These are phyloP conservation scores for Fregetta grallaria DNA, from an alignment of 2,113 vertebrate genomes.

Conservation along the genomic window DNA sequence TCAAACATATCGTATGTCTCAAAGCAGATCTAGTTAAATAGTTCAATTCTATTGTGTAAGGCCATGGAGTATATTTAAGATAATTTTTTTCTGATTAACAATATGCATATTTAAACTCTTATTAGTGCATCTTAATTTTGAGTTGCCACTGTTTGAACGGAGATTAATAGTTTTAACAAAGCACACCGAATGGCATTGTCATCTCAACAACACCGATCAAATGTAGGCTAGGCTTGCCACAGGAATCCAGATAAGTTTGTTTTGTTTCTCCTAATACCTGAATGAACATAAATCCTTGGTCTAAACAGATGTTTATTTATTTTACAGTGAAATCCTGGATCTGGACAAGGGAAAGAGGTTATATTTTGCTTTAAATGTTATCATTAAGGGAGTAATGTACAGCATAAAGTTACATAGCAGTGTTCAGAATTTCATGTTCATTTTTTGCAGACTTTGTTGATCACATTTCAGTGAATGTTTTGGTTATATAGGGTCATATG, in stretches of 20 bases:
- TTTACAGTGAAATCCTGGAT: neutral
- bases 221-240: neutral
- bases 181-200: neutral
- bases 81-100: neutral
- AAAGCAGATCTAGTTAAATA: neutral
- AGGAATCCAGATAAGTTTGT: neutral
- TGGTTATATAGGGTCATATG: neutral
- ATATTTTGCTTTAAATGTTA: neutral
- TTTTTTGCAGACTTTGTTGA: neutral
- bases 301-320: neutral
- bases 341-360: neutral
- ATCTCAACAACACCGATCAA: neutral
- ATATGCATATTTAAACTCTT: neutral
- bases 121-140: neutral
- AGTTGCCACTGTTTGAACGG: neutral
- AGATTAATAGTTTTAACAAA: neutral
- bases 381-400: neutral
- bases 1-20: neutral
- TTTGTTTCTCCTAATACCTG: neutral
- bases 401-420: neutral
- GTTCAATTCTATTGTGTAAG: neutral
- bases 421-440: neutral
- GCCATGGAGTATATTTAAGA: neutral
- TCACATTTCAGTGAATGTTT: neutral
- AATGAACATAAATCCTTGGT: neutral